Base-by-base conservation (phyloP, 1,140 invertebrate genomes). In the Steinernema feltiae region DNA sequence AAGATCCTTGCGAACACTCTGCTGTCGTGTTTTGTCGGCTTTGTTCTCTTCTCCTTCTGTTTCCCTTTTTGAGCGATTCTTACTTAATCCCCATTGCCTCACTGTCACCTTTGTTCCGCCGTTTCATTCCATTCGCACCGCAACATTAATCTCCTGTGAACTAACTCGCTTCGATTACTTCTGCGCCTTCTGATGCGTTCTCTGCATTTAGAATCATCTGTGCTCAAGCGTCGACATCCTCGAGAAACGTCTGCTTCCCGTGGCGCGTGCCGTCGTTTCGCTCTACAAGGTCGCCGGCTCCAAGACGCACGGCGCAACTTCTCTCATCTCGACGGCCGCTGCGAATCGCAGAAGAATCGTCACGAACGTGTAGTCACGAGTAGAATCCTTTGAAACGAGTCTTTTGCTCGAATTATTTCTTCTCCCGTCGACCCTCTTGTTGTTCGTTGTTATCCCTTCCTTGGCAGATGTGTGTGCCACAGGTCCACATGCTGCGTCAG, bases 181-280 rank as follows among this genome's bases (percentile, higher is more conserved):
- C n/a, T n/a, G 41, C 41, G 41, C 72, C 72, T 3, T 31, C 48
- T 18, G 35, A n/a, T 48, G 18, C 48, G 30, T 12, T 30, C 46
- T 74, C 21, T 24, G 15, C 30, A 73, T 74, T 71, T 71, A 74
- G 73, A 71, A 24, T 7, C 30, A 31, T 15, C 73, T 74, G 2
- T 74, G 73, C 48, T 15, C 73, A 2, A 30, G 3, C 17, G 73
- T 30, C 21, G 73, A 74, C 32, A 31, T 74, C n/a, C 73, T 74
- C 30, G 69, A 29, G 12, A 74, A 73, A 30, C 30, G 48, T n/a
- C 30, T 70, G 30, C 21, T 30, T 1, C 15, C 48, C 2, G 21
- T 69, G 7, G 69, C 69, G 12, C 21, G 48, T 1, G 71, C 48
- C 21, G 48, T 72, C 30, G 1, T 73, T 27, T 3, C 27, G 48